Base-by-base conservation (phyloP, 92 coral and sea anemone species). In the Isaurus tuberculatus region DNA sequence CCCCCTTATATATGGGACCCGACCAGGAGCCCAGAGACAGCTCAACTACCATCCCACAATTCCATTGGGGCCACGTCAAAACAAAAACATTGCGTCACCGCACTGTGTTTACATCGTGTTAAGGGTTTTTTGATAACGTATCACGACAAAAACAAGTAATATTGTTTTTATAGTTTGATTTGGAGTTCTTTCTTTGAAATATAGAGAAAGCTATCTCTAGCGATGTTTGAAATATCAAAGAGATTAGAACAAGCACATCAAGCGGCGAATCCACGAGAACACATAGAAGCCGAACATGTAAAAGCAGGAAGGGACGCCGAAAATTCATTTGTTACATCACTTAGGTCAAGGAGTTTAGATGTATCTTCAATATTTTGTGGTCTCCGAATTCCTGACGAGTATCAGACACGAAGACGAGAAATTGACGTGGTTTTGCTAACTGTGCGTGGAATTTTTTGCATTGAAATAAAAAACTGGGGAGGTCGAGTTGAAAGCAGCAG, bases 291-390 rank as follows among this genome's bases (percentile, higher is more conserved):
- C 20, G 98, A 94, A 73, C 99, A 90, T 66, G 88, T 86, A 42
- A 91, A 88, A 86, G 97, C 98, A 20, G 99, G 99, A 70, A 89
- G 99, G 58, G 93, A 89, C 73, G 99, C 99, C 13, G 99, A 96
- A 71, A 79, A 83, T 15, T 69, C 94, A 13, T 94, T 96, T 16
- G 98, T 92, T 49, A 71, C 94, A 20, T 84, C 68, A 33, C 86
- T 96, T 88, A 89, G 85, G 71, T 79, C 61, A 33, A 84, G 87
- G 68, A 89, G 92, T 70, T 84, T 94, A 4, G 93, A 94, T 60
- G 65, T 71, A 23, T 83, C 94, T 57, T 90, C 96, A 46, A 83
- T 96, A 78, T 96, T 96, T 85, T 96, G 98, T 77, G 95, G 93
- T 29, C 90, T 96, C 69, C 89, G 99, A 29, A 89, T 96, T 53